Evolutionary conservation across 2,113 vertebrate species (phyloP).

Genomic region (Eurystomus gularis): DNA sequence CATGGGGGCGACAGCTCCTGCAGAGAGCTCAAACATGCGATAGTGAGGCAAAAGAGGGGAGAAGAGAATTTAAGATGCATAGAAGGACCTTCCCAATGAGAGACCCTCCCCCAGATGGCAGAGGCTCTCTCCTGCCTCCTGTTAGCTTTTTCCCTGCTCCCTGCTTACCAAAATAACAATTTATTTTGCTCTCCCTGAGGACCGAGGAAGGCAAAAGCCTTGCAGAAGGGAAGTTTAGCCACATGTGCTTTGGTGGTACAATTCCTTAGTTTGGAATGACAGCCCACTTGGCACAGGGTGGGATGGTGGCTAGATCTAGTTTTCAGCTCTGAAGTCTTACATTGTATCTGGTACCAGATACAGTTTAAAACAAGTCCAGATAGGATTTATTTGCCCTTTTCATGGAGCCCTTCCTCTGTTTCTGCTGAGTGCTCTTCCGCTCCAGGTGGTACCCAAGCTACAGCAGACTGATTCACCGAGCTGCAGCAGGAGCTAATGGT

Average conservation of each 20-base stretch:
- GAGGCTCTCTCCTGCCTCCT: not conserved
- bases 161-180: not conserved
- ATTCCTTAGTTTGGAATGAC: not conserved
- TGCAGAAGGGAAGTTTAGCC: not conserved
- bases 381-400: not conserved
- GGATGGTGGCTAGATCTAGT: not conserved
- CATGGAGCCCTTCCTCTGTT: not conserved
- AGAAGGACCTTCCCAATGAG: not conserved
- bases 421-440: not conserved
- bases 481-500: not conserved
- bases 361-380: not conserved
- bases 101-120: rapidly evolving
- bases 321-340: not conserved
- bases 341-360: not conserved
- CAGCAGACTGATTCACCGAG: not conserved
- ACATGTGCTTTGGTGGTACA: not conserved
- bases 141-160: not conserved
- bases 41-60: not conserved
- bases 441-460: not conserved
- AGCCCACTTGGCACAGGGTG: rapidly evolving
- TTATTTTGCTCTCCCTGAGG: not conserved
- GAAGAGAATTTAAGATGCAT: not conserved
- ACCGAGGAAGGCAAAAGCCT: not conserved
- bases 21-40: not conserved
- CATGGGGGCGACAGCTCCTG: not conserved